These are phyloP conservation scores for Apis mellifera DNA, from an alignment of 1,140 invertebrate species.

Conservation along the genomic window DNA sequence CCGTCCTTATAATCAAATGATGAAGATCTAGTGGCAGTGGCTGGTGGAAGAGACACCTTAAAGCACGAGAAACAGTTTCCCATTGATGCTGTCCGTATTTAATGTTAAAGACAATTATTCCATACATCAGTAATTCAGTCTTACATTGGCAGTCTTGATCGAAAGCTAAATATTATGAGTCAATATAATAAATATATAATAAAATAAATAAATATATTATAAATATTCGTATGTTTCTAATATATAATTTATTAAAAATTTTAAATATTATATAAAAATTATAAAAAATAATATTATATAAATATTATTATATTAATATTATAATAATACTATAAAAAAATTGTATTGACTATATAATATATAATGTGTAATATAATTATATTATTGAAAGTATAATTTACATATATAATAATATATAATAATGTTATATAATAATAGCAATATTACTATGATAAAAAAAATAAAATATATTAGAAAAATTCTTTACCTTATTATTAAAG, in stretches of 20 bases:
- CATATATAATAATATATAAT: too few species aligned
- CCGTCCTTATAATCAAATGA: constrained; percentile 85
- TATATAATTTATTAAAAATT: not conserved
- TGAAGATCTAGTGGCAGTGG: constrained; percentile 81
- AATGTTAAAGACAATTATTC: constrained; percentile 73
- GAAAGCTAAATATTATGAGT: constrained; percentile 65
- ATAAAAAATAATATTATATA: not conserved
- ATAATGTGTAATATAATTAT: not conserved
- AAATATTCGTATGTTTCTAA: not conserved
- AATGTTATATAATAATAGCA: not conserved
- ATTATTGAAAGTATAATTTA: not conserved
- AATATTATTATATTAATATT: too few species aligned
- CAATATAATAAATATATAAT: not conserved
- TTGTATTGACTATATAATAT: not conserved
- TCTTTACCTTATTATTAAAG: constrained; percentile 59
- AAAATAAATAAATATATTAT: not conserved
- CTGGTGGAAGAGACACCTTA: constrained; percentile 85
- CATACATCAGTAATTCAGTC: constrained; percentile 80
- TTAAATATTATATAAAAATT: not conserved
- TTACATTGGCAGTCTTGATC: constrained; percentile 78
- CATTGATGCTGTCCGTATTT: constrained; percentile 85
- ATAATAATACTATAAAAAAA: too few species aligned
- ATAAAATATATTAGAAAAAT: not conserved
- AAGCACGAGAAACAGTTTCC: constrained; percentile 90
- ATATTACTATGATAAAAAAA: not conserved